These are phyloP conservation scores for Coturnix japonica DNA, from an alignment of 2,113 vertebrate genomes.

Conservation along the genomic window DNA sequence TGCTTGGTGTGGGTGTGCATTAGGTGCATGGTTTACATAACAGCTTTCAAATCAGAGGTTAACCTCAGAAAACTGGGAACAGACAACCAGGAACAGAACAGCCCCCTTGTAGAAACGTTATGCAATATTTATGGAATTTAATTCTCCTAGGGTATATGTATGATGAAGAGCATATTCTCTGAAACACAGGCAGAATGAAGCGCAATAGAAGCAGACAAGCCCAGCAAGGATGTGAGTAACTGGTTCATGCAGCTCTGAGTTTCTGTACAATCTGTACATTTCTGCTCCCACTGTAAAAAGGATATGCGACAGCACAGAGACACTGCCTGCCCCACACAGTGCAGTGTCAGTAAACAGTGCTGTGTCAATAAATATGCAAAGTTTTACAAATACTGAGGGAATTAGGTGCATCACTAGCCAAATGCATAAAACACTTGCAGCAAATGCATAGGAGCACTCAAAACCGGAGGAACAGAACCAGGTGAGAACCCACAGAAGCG, in stretches of 20 bases:
- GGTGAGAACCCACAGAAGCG: background rate
- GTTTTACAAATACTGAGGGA: background rate
- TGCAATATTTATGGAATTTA: slow-evolving; percentile 26
- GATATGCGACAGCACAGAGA: rapidly evolving
- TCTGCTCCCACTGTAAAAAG: background rate
- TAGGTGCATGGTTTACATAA: slow-evolving; percentile 46
- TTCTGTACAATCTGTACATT: background rate
- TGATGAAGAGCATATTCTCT: background rate
- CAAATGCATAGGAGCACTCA: background rate
- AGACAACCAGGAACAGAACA: slow-evolving; percentile 46
- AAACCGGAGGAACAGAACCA: background rate
- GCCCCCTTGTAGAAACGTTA: slow-evolving; percentile 40
- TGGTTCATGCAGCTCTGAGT: background rate
- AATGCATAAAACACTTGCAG: background rate
- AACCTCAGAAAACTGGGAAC: slow-evolving; percentile 62
- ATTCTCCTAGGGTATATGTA: slow-evolving; percentile 1
- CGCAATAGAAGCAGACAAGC: background rate
- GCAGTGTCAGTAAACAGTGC: background rate
- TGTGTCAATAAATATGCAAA: background rate
- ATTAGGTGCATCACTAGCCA: background rate
- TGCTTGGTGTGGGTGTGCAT: background rate
- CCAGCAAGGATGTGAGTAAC: background rate
- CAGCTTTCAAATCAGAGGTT: slow-evolving; percentile 63
- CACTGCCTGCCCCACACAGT: rapidly evolving
- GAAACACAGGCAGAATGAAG: background rate